phyloP scores from a whole-genome alignment of 2,797 vertebrate genomes.

The Phalanger gymnotis region DNA sequence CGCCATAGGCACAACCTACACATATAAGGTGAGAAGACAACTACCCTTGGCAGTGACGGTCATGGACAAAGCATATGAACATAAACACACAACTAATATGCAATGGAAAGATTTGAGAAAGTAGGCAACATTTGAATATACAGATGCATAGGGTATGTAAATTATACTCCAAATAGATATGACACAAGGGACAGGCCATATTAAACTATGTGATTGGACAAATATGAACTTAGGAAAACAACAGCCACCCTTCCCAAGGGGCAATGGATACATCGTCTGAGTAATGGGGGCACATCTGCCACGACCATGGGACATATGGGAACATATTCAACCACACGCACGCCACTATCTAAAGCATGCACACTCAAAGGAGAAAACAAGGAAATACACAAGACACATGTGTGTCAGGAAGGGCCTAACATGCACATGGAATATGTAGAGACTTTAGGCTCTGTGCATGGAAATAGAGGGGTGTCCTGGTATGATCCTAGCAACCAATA shows the following conservation, averaged over 20 bases:
- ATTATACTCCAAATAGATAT: conserved; percentile 1
- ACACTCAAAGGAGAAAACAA: conserved; percentile 19
- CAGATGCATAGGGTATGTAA: neutral
- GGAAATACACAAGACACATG: conserved; percentile 8
- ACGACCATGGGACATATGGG: neutral
- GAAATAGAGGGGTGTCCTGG: conserved; percentile 25
- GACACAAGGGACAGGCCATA: neutral
- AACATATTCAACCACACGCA: neutral
- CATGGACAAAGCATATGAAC: neutral
- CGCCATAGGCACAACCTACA: neutral
- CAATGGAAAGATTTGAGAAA: neutral
- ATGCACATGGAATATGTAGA: conserved; percentile 23
- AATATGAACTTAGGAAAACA: conserved; percentile 28
- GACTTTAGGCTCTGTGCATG: conserved; percentile 23
- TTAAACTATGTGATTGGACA: neutral
- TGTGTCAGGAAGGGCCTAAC: conserved; percentile 36
- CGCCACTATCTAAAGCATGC: conserved; percentile 31
- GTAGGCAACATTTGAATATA: conserved; percentile 12
- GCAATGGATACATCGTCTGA: neutral
- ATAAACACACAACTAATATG: neutral
- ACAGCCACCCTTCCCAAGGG: neutral
- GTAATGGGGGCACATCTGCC: conserved; percentile 2
- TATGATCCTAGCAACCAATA: conserved; percentile 58
- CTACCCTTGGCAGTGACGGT: neutral
- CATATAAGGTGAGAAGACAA: neutral